Evolutionary conservation across 2,797 vertebrate genomes (phyloP).

Genomic region (Aulostomus chinensis): DNA sequence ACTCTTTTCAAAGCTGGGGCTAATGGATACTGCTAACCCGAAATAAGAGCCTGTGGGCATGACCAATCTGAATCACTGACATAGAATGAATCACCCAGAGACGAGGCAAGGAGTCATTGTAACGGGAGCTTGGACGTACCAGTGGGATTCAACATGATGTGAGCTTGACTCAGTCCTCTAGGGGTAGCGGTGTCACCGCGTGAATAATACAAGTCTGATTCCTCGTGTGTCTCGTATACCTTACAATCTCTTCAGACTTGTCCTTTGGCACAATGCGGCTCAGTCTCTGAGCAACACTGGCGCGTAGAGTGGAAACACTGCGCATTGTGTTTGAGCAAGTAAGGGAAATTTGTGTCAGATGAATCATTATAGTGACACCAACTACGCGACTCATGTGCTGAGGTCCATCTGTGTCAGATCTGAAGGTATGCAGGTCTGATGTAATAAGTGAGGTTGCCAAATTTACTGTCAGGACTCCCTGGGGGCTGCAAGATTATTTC

Average conservation of each 20-base stretch:
- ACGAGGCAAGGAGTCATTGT: slow-evolving; percentile 7
- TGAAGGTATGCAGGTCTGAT: too few relatives aligned
- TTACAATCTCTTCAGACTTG: slow-evolving; percentile 22
- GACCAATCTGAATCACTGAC: slow-evolving; percentile 43
- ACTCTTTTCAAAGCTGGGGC: slow-evolving; percentile 22
- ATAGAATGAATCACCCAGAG: slow-evolving; percentile 47
- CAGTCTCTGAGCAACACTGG: slow-evolving; percentile 36
- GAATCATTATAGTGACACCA: slow-evolving; percentile 34
- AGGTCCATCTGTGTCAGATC: slow-evolving; percentile 7
- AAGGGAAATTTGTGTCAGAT: slow-evolving; percentile 17
- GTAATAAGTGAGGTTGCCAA: too few relatives aligned
- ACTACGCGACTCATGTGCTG: slow-evolving; percentile 33
- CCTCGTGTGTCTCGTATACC: slow-evolving; percentile 28
- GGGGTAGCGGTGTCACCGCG: slow-evolving; percentile 47
- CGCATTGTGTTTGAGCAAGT: slow-evolving; percentile 27
- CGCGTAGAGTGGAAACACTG: slow-evolving; percentile 24
- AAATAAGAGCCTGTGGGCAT: slow-evolving; percentile 34
- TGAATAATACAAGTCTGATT: slow-evolving; percentile 52
- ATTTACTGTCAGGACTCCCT: too few relatives aligned
- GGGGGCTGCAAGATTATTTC: too few relatives aligned
- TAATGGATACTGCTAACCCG: slow-evolving; percentile 20
- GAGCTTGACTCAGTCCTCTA: slow-evolving; percentile 50
- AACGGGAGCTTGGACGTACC: slow-evolving; percentile 26
- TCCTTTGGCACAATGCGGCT: slow-evolving; percentile 24
- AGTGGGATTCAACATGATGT: slow-evolving; percentile 19